These are phyloP conservation scores for Manduca sexta DNA, from an alignment of 1,140 invertebrate species.

Conservation along the genomic window DNA sequence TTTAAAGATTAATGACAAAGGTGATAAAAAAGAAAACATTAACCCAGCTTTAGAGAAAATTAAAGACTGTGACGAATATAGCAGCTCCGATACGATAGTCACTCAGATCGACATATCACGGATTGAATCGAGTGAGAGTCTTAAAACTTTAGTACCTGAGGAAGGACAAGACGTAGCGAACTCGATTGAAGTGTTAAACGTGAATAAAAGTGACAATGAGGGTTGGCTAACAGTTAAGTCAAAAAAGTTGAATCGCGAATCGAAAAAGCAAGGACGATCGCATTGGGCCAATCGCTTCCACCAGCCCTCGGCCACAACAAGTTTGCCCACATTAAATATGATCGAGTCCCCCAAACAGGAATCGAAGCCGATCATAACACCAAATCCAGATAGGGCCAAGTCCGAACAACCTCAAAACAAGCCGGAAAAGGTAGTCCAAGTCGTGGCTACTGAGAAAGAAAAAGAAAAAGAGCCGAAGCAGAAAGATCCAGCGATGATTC, in stretches of 20 bases:
- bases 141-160: slow-evolving; percentile 67
- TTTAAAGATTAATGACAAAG: slow-evolving; percentile 46
- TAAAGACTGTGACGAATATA: slow-evolving; percentile 55
- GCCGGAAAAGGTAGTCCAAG: slow-evolving; percentile 25
- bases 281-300: slow-evolving; percentile 79
- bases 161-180: slow-evolving; percentile 74
- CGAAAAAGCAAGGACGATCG: slow-evolving; percentile 72
- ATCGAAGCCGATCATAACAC: slow-evolving; percentile 30
- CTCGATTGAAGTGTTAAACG: slow-evolving; percentile 72
- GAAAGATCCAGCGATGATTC: slow-evolving; percentile 63
- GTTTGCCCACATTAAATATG: slow-evolving; percentile 76
- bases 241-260: slow-evolving; percentile 68
- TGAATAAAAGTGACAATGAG: slow-evolving; percentile 72
- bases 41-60: slow-evolving; percentile 38
- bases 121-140: slow-evolving; percentile 68
- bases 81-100: slow-evolving; percentile 73
- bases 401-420: slow-evolving; percentile 48
- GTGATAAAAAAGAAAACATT: slow-evolving; percentile 37
- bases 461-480: slow-evolving; percentile 35
- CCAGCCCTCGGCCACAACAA: slow-evolving; percentile 79
- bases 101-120: slow-evolving; percentile 65
- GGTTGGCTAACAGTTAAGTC: slow-evolving; percentile 80
- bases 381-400: slow-evolving; percentile 46
- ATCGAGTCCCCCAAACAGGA: slow-evolving; percentile 72
- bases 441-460: no score